phyloP scores from a whole-genome alignment of 2,113 vertebrate genomes.

The Deroptyus accipitrinus region DNA sequence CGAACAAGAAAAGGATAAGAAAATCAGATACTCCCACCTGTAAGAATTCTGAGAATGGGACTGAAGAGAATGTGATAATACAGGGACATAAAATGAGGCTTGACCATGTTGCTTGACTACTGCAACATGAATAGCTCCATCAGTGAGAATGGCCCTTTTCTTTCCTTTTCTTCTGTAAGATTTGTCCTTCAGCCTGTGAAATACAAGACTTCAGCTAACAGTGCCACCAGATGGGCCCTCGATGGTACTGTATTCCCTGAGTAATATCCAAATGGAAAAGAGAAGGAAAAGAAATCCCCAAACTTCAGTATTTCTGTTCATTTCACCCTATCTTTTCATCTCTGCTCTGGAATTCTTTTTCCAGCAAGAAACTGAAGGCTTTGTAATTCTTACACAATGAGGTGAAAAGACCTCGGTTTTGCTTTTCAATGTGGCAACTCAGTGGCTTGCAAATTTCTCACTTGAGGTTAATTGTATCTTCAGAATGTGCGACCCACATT shows the following conservation, averaged over 20 bases:
- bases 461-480: slow-evolving; percentile 49
- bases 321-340: slow-evolving; percentile 19
- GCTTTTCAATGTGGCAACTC: not conserved
- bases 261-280: not conserved
- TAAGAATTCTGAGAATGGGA: not conserved
- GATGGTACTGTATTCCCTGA: not conserved
- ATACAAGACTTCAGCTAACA: slow-evolving; percentile 5
- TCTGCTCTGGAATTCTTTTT: not conserved
- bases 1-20: not conserved
- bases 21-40: not conserved
- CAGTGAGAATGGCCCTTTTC: not conserved
- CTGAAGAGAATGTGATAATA: not conserved
- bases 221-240: slow-evolving; percentile 31
- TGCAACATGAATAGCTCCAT: not conserved
- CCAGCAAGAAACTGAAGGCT: not conserved
- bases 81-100: not conserved
- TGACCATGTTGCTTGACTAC: not conserved
- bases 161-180: not conserved
- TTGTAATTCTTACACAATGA: not conserved
- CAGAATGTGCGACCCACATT: not conserved
- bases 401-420: slow-evolving; percentile 33
- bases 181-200: not conserved
- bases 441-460: slow-evolving; percentile 11
- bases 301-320: slow-evolving; percentile 19
- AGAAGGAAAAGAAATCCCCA: not conserved